Base-by-base conservation (phyloP, 2,113 vertebrate species). In the Microtus ochrogaster region DNA sequence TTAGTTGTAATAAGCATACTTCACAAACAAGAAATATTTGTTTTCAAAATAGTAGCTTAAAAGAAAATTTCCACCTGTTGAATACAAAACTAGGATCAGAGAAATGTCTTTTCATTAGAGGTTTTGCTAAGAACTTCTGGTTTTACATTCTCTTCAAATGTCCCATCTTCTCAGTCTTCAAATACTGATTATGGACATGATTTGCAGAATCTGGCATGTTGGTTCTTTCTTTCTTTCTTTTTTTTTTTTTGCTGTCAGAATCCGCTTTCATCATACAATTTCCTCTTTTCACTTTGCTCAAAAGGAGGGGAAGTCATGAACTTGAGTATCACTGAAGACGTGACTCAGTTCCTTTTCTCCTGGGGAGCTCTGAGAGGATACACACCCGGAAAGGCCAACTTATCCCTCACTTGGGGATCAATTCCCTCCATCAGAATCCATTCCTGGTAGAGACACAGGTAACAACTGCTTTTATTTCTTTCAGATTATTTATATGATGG, bases 211-310 rank as follows among this genome's bases (percentile, higher is more conserved):
- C 13, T 63, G 36, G 14, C 41, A 41, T 2, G 14, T 17, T 63
- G 58, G 22, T 44, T 49, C 58, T 95, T 95, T 47, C 10, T 47
- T 49, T 58, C 76, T 58, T 44, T 49, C 58, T 95, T 95, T 47
- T 47, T 47, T 49, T 58, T 81, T 58, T 70, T 92, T 93, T 86
- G 3, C 36, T 3, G 3, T 92, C 74, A 94, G 1, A 36, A 6
- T 52, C 84, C 85, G 30, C 39, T 78, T 96, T 93, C 44, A n/a
- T 91, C 44, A 91, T 26, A 21, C 30, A 68, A 8, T 97, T 98
- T 97, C 94, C 97, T 97, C 79, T 85, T 85, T 95, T n/a, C 83
- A 72, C 87, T 96, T 91, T 95, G 94, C 14, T 94, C 91, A 93
- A 94, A 84, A 92, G 95, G 92, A 92, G 94, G 78, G 49, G 96